These are phyloP conservation scores for Fopius arisanus DNA, from an alignment of 1,140 invertebrate genomes.

Conservation along the genomic window DNA sequence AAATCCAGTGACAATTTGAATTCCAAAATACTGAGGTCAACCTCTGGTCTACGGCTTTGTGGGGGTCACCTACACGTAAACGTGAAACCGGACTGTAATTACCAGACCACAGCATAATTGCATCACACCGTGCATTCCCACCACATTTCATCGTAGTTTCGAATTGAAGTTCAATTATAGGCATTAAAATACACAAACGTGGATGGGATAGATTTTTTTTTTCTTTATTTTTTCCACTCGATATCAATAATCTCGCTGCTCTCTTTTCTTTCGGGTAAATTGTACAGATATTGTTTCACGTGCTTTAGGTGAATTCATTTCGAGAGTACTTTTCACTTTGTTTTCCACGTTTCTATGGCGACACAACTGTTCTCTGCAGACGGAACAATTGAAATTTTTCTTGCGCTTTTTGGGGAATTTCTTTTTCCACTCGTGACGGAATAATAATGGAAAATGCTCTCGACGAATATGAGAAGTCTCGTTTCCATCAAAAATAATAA, in stretches of 20 bases:
- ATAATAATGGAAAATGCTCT: constrained; percentile 1
- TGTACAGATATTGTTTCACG: constrained; percentile 3
- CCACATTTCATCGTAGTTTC: constrained; percentile 13
- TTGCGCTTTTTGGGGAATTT: neutral
- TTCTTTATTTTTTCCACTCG: neutral
- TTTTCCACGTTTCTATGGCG: neutral
- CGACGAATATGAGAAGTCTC: neutral
- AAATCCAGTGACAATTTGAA: constrained; percentile 14
- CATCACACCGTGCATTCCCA: constrained; percentile 20
- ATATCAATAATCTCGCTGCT: neutral
- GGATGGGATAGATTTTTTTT: neutral
- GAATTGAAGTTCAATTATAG: constrained; percentile 29
- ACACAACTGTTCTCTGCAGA: neutral
- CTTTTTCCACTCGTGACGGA: neutral
- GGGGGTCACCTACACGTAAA: neutral
- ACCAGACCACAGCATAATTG: constrained; percentile 31
- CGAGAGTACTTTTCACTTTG: neutral
- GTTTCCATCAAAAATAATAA: neutral
- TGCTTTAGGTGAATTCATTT: constrained; percentile 9
- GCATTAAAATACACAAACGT: constrained; percentile 8
- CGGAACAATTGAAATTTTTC: neutral
- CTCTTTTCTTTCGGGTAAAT: neutral
- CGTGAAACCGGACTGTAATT: constrained; percentile 24
- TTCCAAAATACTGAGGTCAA: constrained; percentile 13
- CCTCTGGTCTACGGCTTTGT: constrained; percentile 10